These are phyloP conservation scores for Trachelus stipa DNA, from an alignment of 2,888 invertebrate species.

Conservation along the genomic window DNA sequence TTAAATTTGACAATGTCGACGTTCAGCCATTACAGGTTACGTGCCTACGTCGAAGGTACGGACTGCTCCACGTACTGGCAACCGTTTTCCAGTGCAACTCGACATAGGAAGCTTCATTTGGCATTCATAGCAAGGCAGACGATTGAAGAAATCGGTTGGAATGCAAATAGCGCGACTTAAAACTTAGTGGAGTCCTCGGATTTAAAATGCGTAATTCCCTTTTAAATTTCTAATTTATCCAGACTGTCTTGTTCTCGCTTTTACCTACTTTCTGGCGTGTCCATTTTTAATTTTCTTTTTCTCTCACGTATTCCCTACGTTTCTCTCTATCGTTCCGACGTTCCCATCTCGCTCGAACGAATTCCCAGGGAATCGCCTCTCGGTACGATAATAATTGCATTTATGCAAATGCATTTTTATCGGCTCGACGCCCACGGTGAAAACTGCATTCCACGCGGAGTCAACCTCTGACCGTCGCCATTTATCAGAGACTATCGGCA, in stretches of 20 bases:
- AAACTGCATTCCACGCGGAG: conserved; percentile 29
- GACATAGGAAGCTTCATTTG: conserved; percentile 1
- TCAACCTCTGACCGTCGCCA: not conserved
- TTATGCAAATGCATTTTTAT: conserved; percentile 41
- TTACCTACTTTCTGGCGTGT: not conserved
- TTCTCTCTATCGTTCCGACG: not conserved
- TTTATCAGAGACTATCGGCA: not conserved
- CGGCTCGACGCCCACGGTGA: conserved; percentile 24
- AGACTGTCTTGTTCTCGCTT: not conserved
- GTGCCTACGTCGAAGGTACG: not conserved
- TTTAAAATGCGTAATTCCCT: conserved; percentile 13
- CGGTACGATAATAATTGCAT: conserved; percentile 22
- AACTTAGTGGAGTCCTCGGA: conserved; percentile 7
- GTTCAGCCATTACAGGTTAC: not conserved
- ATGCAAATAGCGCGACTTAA: conserved; percentile 18
- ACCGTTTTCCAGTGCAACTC: not conserved
- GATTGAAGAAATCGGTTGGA: conserved; percentile 6
- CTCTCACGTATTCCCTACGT: not conserved
- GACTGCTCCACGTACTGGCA: not conserved
- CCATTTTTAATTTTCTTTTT: not conserved
- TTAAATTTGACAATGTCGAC: not conserved
- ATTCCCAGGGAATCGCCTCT: not conserved
- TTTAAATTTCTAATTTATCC: conserved; percentile 15
- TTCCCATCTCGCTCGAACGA: not conserved
- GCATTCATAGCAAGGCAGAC: conserved; percentile 2